These are phyloP conservation scores for Drosophila tristis DNA, from an alignment of 1,140 invertebrate species.

Conservation along the genomic window DNA sequence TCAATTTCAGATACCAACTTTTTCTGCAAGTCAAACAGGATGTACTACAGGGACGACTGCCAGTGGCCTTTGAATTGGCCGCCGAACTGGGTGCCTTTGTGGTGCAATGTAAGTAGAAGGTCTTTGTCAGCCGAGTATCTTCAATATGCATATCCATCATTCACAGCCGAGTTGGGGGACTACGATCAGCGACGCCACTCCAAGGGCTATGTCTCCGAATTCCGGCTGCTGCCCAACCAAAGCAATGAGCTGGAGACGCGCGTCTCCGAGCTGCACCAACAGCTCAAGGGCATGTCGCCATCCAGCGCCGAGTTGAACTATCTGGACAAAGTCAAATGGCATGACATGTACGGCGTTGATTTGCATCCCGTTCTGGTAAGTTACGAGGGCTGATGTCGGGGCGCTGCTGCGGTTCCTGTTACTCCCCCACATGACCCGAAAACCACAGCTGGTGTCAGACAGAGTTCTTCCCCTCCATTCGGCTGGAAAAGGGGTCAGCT, in stretches of 20 bases:
- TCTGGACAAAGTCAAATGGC: constrained; percentile 97
- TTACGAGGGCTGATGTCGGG: constrained; percentile 15
- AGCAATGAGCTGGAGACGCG: constrained; percentile 94
- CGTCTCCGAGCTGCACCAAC: constrained; percentile 95
- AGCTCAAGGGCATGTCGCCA: constrained; percentile 86
- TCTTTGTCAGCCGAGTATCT: no score
- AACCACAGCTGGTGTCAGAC: constrained; percentile 34
- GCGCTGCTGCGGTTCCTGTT: constrained; percentile 12
- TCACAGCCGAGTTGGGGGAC: constrained; percentile 98
- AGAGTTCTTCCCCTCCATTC: constrained; percentile 13
- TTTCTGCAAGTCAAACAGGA: constrained; percentile 98
- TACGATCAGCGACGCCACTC: constrained; percentile 96
- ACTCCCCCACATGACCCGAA: constrained; percentile 1
- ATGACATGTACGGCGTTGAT: constrained; percentile 98
- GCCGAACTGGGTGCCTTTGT: constrained; percentile 96
- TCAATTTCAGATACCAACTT: constrained; percentile 93
- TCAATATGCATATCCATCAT: constrained; percentile 30
- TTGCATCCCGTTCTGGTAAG: constrained; percentile 89
- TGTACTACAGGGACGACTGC: constrained; percentile 94
- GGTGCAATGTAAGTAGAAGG: constrained; percentile 95
- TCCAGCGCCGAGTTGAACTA: constrained; percentile 93
- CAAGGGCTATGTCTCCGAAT: constrained; percentile 97
- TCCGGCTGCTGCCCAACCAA: constrained; percentile 97
- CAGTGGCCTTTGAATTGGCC: constrained; percentile 94
- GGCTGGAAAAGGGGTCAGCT: constrained; percentile 65